Evolutionary conservation across 2,797 vertebrate genomes (phyloP), one percentile per base, ranked within the genome.

Genomic region (Erithacus rubecula): DNA sequence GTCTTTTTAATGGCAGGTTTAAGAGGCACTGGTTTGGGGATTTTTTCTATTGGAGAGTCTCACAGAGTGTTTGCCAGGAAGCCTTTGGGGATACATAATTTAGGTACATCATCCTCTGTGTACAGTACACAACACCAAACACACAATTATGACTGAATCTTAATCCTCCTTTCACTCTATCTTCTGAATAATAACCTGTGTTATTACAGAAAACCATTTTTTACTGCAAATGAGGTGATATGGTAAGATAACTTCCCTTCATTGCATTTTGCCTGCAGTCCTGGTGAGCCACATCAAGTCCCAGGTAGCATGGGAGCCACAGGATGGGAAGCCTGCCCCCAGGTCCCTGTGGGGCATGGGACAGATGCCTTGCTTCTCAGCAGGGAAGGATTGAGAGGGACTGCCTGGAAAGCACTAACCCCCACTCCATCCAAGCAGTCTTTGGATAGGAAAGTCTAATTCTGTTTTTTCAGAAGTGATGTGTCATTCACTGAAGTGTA

Each of bases 341-440:
- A 4, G 0, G 0, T 37, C 20, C 34, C 24, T 2, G 0, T 5
- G n/a, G 29, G 44, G 34, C 51, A 59, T 0, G 0, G 36, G 65
- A 41, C 3, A 5, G 43, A 22, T 8, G 32, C 34, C 17, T 1
- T 15, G 22, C 16, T 64, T 51, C 43, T 90, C 21, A 36, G 41
- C 29, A 65, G 27, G 20, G 41, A 80, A 71, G 59, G 72, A 29
- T 21, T 47, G 4, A 11, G 44, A 87, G 22, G 43, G 19, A 47
- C 16, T 29, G 21, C 15, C 46, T 52, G 44, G 52, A 84, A 78
- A 71, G 23, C 60, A 80, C 49, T 22, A 49, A 68, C 10, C 4
- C 27, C 23, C n/a, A 72, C 6, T 4, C 6, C 17, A 84, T 19
- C 26, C 22, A 27, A 67, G 44, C 22, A 51, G 26, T 15, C 30